These are phyloP conservation scores for Tipula confusa DNA, from an alignment of 2,888 invertebrate genomes.

Conservation along the genomic window DNA sequence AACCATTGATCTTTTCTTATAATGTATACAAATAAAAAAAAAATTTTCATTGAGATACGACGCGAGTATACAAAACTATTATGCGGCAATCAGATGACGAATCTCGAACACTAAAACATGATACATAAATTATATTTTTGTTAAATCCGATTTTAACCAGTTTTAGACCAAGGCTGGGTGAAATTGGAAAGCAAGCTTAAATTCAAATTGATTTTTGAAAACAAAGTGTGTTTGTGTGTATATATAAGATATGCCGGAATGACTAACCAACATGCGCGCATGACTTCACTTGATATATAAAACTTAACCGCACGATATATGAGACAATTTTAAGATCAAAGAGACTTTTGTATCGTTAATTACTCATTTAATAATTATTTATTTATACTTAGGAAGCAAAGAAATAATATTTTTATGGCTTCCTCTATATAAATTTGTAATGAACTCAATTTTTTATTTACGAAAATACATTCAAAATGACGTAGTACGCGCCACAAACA, in stretches of 20 bases:
- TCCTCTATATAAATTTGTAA: background rate
- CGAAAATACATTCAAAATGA: background rate
- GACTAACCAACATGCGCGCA: slow-evolving; percentile 1
- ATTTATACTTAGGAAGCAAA: background rate
- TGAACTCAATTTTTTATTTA: background rate
- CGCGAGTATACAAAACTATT: background rate
- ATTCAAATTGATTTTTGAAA: background rate
- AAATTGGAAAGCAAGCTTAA: background rate
- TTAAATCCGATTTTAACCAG: background rate
- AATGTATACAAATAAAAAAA: background rate
- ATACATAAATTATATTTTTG: background rate
- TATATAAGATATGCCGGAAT: background rate
- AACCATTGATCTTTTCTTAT: background rate
- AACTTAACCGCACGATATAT: slow-evolving; percentile 3
- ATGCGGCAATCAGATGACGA: background rate
- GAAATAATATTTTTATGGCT: background rate
- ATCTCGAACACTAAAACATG: background rate
- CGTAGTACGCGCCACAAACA: background rate
- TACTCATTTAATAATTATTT: slow-evolving; percentile 12
- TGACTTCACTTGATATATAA: background rate
- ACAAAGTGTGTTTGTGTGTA: background rate
- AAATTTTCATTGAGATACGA: background rate
- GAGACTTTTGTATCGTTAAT: background rate
- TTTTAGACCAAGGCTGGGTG: background rate
- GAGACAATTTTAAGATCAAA: background rate